Evolutionary conservation across 2,113 vertebrate species (phyloP).

Genomic region (Rhynchopsitta pachyrhyncha): DNA sequence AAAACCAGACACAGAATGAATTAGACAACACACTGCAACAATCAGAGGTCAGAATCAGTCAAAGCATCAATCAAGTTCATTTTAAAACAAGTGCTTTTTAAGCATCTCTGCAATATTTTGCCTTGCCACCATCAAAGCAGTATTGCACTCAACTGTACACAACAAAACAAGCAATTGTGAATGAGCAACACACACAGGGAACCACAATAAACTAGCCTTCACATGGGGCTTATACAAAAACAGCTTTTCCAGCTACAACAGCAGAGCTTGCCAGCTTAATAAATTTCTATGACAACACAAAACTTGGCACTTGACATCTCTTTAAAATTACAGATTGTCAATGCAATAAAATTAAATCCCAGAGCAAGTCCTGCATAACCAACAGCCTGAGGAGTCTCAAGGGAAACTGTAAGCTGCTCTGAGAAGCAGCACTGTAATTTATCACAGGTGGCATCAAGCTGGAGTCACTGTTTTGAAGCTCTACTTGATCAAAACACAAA

Average conservation of each 20-base stretch:
- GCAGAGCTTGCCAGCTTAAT: conserved; percentile 13
- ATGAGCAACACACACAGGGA: neutral
- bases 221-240: conserved; percentile 13
- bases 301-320: conserved; percentile 45
- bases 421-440: neutral
- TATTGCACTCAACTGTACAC: neutral
- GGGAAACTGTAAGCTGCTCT: neutral
- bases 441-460: neutral
- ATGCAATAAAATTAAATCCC: neutral
- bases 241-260: conserved; percentile 28
- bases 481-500: neutral
- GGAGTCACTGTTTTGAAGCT: neutral
- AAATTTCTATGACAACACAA: conserved; percentile 43
- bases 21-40: neutral
- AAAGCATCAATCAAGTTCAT: neutral
- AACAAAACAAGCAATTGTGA: conserved; percentile 6
- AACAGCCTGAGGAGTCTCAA: neutral
- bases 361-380: neutral
- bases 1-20: neutral
- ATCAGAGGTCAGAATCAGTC: neutral
- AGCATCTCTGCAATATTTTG: neutral
- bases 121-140: neutral
- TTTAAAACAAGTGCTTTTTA: neutral
- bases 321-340: conserved; percentile 11
- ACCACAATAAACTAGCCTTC: conserved; percentile 17